These are phyloP conservation scores for Beroe ovata DNA, from an alignment of 37 sponge, comb jelly and placozoan species.

Conservation along the genomic window DNA sequence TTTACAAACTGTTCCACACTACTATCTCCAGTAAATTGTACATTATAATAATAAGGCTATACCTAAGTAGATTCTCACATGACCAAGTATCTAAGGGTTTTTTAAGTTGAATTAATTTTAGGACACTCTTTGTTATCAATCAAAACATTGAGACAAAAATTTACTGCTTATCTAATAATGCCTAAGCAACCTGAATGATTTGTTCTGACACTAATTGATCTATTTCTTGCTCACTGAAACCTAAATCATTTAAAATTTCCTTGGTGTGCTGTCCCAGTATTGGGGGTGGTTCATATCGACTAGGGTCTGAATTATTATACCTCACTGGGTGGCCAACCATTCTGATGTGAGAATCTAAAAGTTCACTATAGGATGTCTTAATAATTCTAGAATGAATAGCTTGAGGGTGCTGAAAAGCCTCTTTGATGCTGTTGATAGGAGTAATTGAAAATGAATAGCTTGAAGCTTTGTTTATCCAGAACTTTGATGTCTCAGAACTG, in stretches of 20 bases:
- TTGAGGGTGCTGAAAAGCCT: slow-evolving; percentile 58
- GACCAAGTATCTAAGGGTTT: too few species aligned
- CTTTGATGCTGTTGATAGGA: not conserved
- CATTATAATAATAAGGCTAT: too few species aligned
- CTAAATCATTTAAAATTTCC: not conserved
- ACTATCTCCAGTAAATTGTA: too few species aligned
- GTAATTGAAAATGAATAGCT: not conserved
- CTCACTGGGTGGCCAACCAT: slow-evolving; percentile 51
- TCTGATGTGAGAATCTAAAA: not conserved
- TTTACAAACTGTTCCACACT: too few species aligned
- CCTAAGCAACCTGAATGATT: slow-evolving; percentile 13
- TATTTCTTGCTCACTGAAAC: slow-evolving; percentile 2
- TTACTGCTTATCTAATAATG: too few species aligned
- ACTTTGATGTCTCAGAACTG: not conserved
- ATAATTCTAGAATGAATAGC: slow-evolving; percentile 4
- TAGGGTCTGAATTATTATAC: slow-evolving; percentile 3
- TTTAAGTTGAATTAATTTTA: too few species aligned
- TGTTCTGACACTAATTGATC: not conserved
- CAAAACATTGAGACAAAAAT: too few species aligned
- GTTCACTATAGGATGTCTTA: not conserved
- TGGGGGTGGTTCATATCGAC: not conserved
- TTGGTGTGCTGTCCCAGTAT: slow-evolving; percentile 28
- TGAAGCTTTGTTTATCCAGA: not conserved
- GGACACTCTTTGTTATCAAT: too few species aligned
- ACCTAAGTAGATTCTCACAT: too few species aligned